Conservation (phyloP, 2,797 vertebrate genomes). For the Tenualosa thibaudeaui region DNA sequence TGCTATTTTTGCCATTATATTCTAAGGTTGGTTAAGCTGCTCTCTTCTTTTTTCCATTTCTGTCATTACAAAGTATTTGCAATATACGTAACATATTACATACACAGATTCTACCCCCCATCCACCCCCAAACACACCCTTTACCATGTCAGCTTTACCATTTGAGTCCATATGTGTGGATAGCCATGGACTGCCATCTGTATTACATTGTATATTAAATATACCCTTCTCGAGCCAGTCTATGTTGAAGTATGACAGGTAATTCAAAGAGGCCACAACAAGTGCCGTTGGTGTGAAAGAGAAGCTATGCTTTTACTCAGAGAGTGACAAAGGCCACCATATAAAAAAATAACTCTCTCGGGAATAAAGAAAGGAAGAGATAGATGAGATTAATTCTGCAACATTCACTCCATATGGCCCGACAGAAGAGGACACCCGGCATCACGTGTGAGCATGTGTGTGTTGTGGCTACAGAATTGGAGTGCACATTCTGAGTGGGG, state of each 20-base stretch:
- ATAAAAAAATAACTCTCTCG: background rate
- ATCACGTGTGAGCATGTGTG: slow-evolving; percentile 16
- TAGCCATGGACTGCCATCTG: too few relatives aligned
- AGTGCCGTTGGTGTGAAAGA: background rate
- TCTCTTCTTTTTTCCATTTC: too few relatives aligned
- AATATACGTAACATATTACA: too few relatives aligned
- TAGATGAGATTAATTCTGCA: slow-evolving; percentile 4
- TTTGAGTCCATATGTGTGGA: too few relatives aligned
- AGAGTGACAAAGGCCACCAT: background rate
- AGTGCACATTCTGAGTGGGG: background rate
- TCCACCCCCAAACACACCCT: too few relatives aligned
- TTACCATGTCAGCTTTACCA: background rate
- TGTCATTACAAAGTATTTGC: too few relatives aligned
- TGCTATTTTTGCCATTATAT: too few relatives aligned
- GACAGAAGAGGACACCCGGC: background rate
- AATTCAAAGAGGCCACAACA: background rate
- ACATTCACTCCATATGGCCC: background rate
- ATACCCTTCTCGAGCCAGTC: background rate
- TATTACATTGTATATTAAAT: background rate
- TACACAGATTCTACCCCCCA: too few relatives aligned
- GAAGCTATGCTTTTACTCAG: background rate
- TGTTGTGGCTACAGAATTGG: background rate
- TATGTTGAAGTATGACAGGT: background rate
- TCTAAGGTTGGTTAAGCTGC: too few relatives aligned
- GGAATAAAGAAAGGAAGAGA: background rate